Evolutionary conservation across 1,140 invertebrate genomes (phyloP).

Genomic region (Anthonomus grandis): DNA sequence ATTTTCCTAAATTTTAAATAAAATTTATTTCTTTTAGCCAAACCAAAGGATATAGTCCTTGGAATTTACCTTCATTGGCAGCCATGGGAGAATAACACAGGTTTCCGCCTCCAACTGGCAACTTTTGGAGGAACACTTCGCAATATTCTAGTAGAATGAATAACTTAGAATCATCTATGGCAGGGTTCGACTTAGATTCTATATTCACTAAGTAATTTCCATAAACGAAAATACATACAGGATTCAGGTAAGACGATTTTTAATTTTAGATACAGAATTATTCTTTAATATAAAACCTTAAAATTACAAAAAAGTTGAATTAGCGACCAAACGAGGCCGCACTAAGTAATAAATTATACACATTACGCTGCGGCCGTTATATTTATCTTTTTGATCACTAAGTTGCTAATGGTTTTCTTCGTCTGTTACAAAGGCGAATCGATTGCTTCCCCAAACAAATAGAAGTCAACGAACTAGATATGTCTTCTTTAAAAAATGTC

Average conservation of each 20-base stretch:
- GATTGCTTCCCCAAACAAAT: slow-evolving; percentile 10
- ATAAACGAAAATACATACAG: neutral
- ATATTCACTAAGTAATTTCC: slow-evolving; percentile 39
- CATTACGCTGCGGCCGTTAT: slow-evolving; percentile 22
- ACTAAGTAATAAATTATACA: slow-evolving; percentile 21
- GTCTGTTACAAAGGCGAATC: slow-evolving; percentile 5
- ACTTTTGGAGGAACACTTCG: slow-evolving; percentile 37
- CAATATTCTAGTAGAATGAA: slow-evolving; percentile 27
- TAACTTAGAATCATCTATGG: slow-evolving; percentile 32
- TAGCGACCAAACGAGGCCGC: slow-evolving; percentile 17
- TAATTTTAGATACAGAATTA: too few relatives aligned
- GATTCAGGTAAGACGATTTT: neutral
- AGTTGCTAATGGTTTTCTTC: slow-evolving; percentile 19
- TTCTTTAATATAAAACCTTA: too few relatives aligned
- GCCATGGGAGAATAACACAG: slow-evolving; percentile 56
- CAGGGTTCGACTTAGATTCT: slow-evolving; percentile 45
- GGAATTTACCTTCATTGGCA: slow-evolving; percentile 56
- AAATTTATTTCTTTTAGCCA: slow-evolving; percentile 43
- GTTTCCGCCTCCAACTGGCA: slow-evolving; percentile 38
- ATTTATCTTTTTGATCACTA: slow-evolving; percentile 22
- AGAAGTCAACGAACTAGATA: slow-evolving; percentile 15
- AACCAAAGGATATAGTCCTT: slow-evolving; percentile 52
- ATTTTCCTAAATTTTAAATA: neutral
- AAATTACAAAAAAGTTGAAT: slow-evolving; percentile 11
- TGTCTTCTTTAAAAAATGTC: neutral